Evolutionary conservation across 2,888 invertebrate genomes (phyloP).

Genomic region (Aspidiotus destructor): DNA sequence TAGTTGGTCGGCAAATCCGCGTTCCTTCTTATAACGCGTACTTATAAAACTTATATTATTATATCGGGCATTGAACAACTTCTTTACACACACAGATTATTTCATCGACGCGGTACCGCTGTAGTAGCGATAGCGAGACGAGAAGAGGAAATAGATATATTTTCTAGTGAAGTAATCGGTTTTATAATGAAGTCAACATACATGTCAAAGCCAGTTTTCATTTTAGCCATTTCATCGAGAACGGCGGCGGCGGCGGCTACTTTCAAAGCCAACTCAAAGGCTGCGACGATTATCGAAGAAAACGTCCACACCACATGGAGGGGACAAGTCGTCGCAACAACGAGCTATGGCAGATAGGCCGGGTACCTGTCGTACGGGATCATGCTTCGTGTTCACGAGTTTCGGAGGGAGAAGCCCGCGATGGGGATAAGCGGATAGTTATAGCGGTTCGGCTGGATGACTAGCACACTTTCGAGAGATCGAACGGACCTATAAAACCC

Average conservation of each 20-base stretch:
- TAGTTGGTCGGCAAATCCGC: slow-evolving; percentile 2
- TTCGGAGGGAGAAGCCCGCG: slow-evolving; percentile 2
- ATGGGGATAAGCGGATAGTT: neutral
- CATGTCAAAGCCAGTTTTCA: slow-evolving; percentile 32
- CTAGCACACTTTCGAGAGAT: slow-evolving; percentile 1
- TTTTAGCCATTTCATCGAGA: slow-evolving; percentile 31
- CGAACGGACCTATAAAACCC: neutral
- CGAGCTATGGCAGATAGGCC: slow-evolving; percentile 16
- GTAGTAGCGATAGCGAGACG: slow-evolving; percentile 7
- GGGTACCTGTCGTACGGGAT: slow-evolving; percentile 25
- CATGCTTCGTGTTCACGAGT: neutral
- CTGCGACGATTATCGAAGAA: slow-evolving; percentile 29
- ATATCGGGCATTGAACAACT: slow-evolving; percentile 8
- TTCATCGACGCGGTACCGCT: slow-evolving; percentile 11
- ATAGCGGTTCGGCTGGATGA: neutral
- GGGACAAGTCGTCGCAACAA: slow-evolving; percentile 27
- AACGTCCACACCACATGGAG: slow-evolving; percentile 25
- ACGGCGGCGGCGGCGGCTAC: slow-evolving; percentile 27
- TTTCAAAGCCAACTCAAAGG: slow-evolving; percentile 28
- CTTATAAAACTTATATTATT: neutral
- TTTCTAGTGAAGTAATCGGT: slow-evolving; percentile 28
- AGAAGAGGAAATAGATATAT: slow-evolving; percentile 17
- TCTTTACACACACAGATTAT: slow-evolving; percentile 15
- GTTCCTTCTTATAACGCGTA: neutral
- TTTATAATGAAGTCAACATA: slow-evolving; percentile 32